Evolutionary conservation across 2,888 invertebrate species (phyloP).

Genomic region (Taphrorychus bicolor): DNA sequence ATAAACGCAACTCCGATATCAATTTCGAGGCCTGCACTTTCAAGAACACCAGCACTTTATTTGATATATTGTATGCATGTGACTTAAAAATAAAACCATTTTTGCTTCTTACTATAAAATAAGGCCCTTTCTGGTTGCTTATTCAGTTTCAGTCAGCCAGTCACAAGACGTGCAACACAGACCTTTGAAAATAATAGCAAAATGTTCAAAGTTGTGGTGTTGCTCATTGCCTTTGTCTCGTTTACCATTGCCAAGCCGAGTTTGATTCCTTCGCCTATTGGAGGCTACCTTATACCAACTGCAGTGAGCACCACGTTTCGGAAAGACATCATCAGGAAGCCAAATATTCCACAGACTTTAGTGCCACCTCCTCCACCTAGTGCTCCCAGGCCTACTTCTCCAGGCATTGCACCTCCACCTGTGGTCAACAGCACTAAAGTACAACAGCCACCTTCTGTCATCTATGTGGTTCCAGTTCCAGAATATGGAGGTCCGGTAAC

Average conservation of each 20-base stretch:
- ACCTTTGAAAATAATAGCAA: slow-evolving; percentile 40
- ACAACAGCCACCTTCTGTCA: background rate
- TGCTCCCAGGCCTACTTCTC: slow-evolving; percentile 6
- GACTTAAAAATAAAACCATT: no score
- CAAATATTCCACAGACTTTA: slow-evolving; percentile 31
- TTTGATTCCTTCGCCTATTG: slow-evolving; percentile 43
- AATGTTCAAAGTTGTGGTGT: slow-evolving; percentile 53
- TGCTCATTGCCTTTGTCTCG: slow-evolving; percentile 65
- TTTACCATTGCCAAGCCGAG: slow-evolving; percentile 63
- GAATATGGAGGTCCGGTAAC: background rate
- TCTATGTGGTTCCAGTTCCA: background rate
- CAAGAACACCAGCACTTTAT: background rate
- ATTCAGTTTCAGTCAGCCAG: slow-evolving; percentile 34
- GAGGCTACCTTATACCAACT: slow-evolving; percentile 13
- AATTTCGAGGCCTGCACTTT: slow-evolving; percentile 5
- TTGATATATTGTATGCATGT: background rate
- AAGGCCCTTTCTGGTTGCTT: background rate
- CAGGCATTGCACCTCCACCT: background rate
- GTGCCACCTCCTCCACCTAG: slow-evolving; percentile 3
- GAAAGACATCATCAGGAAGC: slow-evolving; percentile 41
- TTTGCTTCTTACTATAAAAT: background rate
- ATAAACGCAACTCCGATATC: background rate
- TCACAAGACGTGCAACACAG: slow-evolving; percentile 42
- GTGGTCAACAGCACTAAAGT: background rate
- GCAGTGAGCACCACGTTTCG: slow-evolving; percentile 45